Percentiles rank a stretch among this genome's conserved stretches.
Conservation (phyloP, 23 tunicate species). For the Clavelina lepadiformis region DNA sequence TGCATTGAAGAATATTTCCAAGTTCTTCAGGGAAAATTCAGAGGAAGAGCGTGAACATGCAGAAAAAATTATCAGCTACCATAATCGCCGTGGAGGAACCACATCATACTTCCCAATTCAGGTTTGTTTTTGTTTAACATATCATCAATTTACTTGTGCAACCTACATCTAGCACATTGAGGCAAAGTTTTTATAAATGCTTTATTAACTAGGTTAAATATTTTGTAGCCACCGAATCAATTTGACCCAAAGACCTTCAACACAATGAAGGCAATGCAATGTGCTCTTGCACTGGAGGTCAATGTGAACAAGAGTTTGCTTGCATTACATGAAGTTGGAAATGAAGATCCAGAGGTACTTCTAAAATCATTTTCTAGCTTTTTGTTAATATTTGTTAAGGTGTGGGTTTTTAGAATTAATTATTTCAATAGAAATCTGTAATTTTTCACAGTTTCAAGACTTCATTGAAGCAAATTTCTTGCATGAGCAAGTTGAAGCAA, state of each 20-base stretch:
- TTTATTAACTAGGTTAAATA: no score
- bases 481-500: constrained; percentile 94
- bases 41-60: constrained; percentile 89
- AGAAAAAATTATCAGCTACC: constrained; percentile 49
- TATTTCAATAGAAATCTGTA: no score
- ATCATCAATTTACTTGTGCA: no score
- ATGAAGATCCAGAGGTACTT: constrained; percentile 73
- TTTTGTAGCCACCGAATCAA: constrained; percentile 60
- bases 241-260: constrained; percentile 60
- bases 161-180: no score
- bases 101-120: constrained; percentile 40
- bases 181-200: no score
- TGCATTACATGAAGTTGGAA: constrained; percentile 60
- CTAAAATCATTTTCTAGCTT: neutral
- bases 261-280: constrained; percentile 75
- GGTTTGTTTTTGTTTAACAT: no score
- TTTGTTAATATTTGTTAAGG: no score
- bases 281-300: constrained; percentile 81
- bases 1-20: constrained; percentile 74
- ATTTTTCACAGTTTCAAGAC: constrained; percentile 69
- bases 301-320: constrained; percentile 76
- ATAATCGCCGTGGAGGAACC: constrained; percentile 79
- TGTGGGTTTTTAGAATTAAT: no score
- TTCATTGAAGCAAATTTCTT: constrained; percentile 82
- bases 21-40: constrained; percentile 57